Evolutionary conservation across 1,140 invertebrate species (phyloP).

Genomic region (Drosophila takahashii): DNA sequence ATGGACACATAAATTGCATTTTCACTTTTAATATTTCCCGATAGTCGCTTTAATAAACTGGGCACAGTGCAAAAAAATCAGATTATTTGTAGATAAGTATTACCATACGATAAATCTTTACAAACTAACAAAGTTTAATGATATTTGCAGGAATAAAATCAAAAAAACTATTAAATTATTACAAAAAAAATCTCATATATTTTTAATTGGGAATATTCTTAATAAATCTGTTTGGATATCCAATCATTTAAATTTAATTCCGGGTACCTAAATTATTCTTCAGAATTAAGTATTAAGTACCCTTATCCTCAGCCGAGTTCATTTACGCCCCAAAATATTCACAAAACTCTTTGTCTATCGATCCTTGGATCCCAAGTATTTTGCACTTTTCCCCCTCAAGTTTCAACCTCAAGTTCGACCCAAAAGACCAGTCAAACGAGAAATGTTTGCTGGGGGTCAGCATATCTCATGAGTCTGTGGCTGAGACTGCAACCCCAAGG

Average conservation of each 20-base stretch:
- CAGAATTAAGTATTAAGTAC: no score
- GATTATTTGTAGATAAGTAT: background rate
- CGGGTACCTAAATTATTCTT: no score
- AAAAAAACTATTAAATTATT: no score
- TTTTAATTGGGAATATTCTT: no score
- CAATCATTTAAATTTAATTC: no score
- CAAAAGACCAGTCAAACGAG: constrained; percentile 70
- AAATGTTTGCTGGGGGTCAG: constrained; percentile 65
- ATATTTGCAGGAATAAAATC: no score
- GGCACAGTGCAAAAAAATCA: background rate
- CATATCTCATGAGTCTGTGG: constrained; percentile 65
- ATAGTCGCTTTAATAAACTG: constrained; percentile 54
- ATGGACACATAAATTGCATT: constrained; percentile 80
- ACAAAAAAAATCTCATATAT: no score
- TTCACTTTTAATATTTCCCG: constrained; percentile 78
- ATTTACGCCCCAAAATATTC: background rate
- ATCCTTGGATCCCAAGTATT: background rate
- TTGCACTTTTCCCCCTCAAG: background rate
- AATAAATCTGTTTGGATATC: no score
- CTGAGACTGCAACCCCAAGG: constrained; percentile 50
- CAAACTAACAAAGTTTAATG: no score
- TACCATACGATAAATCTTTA: no score
- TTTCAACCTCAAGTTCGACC: background rate
- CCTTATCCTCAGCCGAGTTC: background rate
- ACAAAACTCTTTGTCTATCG: constrained; percentile 6